phyloP scores from a whole-genome alignment of 1,140 invertebrate genomes.

The Pinna nobilis region DNA sequence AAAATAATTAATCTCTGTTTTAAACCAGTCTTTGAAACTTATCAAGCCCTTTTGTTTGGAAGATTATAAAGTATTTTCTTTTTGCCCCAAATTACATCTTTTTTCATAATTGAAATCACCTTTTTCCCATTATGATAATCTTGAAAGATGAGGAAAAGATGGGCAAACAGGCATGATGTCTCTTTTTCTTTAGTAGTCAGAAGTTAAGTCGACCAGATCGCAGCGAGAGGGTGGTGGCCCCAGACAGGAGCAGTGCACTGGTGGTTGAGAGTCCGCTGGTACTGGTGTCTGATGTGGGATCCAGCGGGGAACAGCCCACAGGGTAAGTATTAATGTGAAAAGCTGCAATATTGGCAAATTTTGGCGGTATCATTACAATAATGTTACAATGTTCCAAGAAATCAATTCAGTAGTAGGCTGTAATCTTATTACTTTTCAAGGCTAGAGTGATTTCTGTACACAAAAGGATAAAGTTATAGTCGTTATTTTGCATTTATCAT shows the following conservation, averaged over 20 bases:
- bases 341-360: too few relatives aligned
- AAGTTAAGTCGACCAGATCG: slow-evolving; percentile 38
- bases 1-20: not conserved
- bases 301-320: slow-evolving; percentile 52
- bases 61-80: not conserved
- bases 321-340: slow-evolving; percentile 50
- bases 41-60: too few relatives aligned
- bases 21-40: not conserved
- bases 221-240: slow-evolving; percentile 29
- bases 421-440: too few relatives aligned
- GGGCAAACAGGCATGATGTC: too few relatives aligned
- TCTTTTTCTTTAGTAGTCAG: slow-evolving; percentile 10
- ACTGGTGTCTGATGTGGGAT: slow-evolving; percentile 66
- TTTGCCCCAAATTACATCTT: too few relatives aligned
- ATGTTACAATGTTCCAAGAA: too few relatives aligned
- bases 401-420: too few relatives aligned
- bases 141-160: slow-evolving; percentile 3
- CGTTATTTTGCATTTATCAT: too few relatives aligned
- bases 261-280: slow-evolving; percentile 70
- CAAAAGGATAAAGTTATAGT: too few relatives aligned
- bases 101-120: not conserved
- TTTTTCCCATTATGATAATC: not conserved
- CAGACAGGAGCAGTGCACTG: slow-evolving; percentile 49
- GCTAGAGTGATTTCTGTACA: too few relatives aligned
- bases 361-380: too few relatives aligned